A percentile compares a stretch with the other conserved stretches of the same genome.
phyloP scores from a whole-genome alignment of 35 echinoderm and acorn worm genomes.

The Ptychodera flava region DNA sequence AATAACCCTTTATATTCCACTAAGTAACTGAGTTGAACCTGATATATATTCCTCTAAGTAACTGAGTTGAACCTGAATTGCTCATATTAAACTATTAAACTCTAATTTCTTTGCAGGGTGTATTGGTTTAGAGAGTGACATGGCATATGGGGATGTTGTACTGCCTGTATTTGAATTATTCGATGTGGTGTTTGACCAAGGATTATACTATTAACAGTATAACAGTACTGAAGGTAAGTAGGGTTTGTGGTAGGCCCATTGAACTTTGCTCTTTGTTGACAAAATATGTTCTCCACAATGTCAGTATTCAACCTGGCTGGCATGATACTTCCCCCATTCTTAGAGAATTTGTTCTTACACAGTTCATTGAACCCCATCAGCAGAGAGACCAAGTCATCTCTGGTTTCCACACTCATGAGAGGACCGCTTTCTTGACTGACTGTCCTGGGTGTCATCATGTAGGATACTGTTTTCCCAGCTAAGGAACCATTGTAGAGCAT shows the following conservation, averaged over 20 bases:
- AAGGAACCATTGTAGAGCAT: neutral
- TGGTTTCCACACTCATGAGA: neutral
- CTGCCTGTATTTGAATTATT: neutral
- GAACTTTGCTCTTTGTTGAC: constrained; percentile 14
- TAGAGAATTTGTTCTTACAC: constrained; percentile 12
- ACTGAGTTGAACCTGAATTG: neutral
- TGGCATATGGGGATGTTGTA: neutral
- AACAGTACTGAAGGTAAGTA: constrained; percentile 9
- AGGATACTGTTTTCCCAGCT: neutral
- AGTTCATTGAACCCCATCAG: neutral
- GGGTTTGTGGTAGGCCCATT: constrained; percentile 16
- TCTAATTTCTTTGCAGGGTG: neutral
- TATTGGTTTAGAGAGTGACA: neutral
- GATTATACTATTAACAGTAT: constrained; percentile 8
- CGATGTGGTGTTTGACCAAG: constrained; percentile 4
- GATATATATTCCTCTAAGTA: neutral
- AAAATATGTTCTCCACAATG: constrained; percentile 21
- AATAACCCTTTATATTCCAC: neutral
- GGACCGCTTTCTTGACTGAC: neutral
- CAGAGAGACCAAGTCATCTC: constrained; percentile 3
- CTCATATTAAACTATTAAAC: neutral
- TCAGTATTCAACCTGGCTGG: constrained; percentile 25
- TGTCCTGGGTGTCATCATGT: neutral
- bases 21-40: neutral
- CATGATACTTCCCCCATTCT: constrained; percentile 13